Conservation (phyloP, 2,888 invertebrate species). For the Digitonthophagus gazella region DNA sequence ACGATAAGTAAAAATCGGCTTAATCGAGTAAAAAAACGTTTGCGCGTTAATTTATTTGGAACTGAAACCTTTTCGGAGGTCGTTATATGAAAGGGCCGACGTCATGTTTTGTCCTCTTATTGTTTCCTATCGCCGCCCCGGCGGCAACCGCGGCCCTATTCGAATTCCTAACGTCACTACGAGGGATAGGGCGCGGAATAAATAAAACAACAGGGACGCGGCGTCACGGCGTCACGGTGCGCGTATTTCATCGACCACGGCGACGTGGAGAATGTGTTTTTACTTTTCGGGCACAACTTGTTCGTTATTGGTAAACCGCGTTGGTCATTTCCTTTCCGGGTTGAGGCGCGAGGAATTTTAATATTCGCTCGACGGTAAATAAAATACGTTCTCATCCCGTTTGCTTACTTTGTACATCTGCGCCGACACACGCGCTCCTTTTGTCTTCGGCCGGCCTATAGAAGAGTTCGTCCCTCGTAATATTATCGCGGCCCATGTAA, state of each 20-base stretch:
- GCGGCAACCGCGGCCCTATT: neutral
- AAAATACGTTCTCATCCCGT: neutral
- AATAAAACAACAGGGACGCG: neutral
- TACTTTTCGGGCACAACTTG: neutral
- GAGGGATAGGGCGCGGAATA: neutral
- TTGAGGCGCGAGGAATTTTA: too few species aligned
- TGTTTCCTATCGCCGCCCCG: neutral
- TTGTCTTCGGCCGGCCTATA: neutral
- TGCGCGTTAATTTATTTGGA: neutral
- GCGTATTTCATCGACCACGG: neutral
- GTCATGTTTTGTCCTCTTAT: neutral
- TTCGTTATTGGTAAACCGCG: neutral
- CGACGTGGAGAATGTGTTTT: neutral
- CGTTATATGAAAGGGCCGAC: neutral
- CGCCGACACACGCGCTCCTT: neutral
- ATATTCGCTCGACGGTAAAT: neutral
- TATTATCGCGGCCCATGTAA: neutral
- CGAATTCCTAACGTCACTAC: neutral
- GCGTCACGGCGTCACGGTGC: neutral
- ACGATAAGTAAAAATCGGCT: too few species aligned
- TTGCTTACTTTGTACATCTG: neutral
- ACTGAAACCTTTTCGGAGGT: neutral
- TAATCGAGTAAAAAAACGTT: neutral
- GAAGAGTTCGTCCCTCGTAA: neutral
- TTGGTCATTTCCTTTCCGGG: too few species aligned